These are phyloP conservation scores for Polypedilum pembai DNA, from an alignment of 1,140 invertebrate genomes.

Conservation along the genomic window DNA sequence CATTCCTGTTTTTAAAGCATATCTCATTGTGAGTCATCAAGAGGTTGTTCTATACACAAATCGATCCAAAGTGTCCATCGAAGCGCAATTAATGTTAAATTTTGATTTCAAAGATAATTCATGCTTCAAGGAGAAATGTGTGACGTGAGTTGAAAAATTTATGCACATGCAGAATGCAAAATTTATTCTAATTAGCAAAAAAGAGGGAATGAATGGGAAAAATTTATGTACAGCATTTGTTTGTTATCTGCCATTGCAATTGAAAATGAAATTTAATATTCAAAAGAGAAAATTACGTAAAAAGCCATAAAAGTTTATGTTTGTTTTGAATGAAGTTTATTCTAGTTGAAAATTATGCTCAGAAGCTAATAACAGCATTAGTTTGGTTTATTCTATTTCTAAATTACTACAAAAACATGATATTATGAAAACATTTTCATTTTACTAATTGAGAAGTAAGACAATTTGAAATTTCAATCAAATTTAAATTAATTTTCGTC, in stretches of 20 bases:
- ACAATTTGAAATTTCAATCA: neutral
- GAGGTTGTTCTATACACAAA: slow-evolving; percentile 57
- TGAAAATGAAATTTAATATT: no score
- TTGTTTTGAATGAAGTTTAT: slow-evolving; percentile 20
- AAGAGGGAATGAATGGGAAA: no score
- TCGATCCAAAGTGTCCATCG: slow-evolving; percentile 50
- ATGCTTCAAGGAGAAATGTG: slow-evolving; percentile 55
- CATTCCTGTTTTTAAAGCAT: slow-evolving; percentile 75
- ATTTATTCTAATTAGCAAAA: no score
- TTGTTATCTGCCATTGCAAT: no score
- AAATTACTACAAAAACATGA: neutral
- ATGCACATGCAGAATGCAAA: no score
- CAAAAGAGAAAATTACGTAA: no score
- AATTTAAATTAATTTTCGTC: neutral
- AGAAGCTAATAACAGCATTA: slow-evolving; percentile 31
- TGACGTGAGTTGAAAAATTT: slow-evolving; percentile 48
- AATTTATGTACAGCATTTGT: no score
- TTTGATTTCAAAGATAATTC: slow-evolving; percentile 53
- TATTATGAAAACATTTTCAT: no score
- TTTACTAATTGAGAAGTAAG: neutral
- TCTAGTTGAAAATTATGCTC: no score
- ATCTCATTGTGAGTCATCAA: slow-evolving; percentile 60
- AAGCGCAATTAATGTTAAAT: slow-evolving; percentile 41
- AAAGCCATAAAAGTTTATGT: no score
- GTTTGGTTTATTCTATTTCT: slow-evolving; percentile 33